phyloP scores from a whole-genome alignment of 2,797 vertebrate species.

The Leptodon cayanensis region DNA sequence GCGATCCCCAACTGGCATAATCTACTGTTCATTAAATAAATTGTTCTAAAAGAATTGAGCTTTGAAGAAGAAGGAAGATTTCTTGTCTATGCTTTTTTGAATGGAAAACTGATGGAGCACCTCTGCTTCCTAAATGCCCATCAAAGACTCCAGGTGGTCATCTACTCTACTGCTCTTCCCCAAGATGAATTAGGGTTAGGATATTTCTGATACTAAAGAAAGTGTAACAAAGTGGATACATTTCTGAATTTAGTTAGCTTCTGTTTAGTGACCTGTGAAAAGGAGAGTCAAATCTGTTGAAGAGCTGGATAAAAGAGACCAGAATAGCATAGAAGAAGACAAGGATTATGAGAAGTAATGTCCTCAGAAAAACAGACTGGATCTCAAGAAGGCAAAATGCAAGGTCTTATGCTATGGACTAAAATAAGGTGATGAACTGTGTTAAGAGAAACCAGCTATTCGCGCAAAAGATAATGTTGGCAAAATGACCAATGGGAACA shows the following conservation, averaged over 20 bases:
- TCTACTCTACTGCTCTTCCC: neutral
- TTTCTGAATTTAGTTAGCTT: neutral
- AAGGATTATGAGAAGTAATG: neutral
- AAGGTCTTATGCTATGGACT: neutral
- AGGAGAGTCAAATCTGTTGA: neutral
- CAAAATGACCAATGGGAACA: neutral
- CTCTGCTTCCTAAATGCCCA: neutral
- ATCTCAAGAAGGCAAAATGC: neutral
- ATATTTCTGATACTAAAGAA: neutral
- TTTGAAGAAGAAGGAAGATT: neutral
- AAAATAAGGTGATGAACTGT: neutral
- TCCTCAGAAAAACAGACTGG: neutral
- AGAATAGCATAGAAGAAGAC: neutral
- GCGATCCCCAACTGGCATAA: neutral
- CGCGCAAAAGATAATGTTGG: neutral
- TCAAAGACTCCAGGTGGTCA: neutral
- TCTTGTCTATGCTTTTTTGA: neutral
- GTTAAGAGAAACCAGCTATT: neutral
- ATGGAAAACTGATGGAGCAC: neutral
- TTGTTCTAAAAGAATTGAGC: rapidly evolving
- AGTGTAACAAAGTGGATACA: neutral
- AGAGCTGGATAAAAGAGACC: neutral
- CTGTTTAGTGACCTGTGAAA: neutral
- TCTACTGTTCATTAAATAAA: neutral
- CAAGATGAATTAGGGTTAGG: neutral